Evolutionary conservation across 2,888 invertebrate genomes (phyloP).

Genomic region (Eucriotettix oculatus): DNA sequence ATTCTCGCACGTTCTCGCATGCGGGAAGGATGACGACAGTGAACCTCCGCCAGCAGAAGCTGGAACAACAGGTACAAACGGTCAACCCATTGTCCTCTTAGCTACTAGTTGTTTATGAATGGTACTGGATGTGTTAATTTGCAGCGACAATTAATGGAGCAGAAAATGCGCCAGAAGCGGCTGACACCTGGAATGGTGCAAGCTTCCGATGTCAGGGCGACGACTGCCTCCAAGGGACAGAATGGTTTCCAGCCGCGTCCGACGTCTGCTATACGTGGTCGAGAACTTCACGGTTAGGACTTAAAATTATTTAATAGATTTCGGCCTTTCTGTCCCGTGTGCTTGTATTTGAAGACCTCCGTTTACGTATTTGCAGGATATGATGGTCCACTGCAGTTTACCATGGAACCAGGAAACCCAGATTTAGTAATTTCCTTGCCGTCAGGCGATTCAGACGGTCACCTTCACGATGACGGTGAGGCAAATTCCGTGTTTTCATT

Average conservation of each 20-base stretch:
- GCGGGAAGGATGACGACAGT: slow-evolving; percentile 17
- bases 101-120: neutral
- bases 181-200: slow-evolving; percentile 75
- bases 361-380: slow-evolving; percentile 38
- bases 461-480: slow-evolving; percentile 36
- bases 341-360: neutral
- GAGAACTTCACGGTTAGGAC: slow-evolving; percentile 48
- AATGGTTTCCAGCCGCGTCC: slow-evolving; percentile 10
- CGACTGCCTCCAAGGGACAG: slow-evolving; percentile 11
- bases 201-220: slow-evolving; percentile 49
- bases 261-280: slow-evolving; percentile 20
- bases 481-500: slow-evolving; percentile 7
- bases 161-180: slow-evolving; percentile 74
- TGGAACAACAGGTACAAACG: slow-evolving; percentile 67
- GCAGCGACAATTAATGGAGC: slow-evolving; percentile 73
- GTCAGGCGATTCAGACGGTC: slow-evolving; percentile 31
- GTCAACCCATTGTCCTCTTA: neutral
- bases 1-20: too few relatives aligned
- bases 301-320: neutral
- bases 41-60: slow-evolving; percentile 60
- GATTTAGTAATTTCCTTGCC: slow-evolving; percentile 28
- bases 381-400: slow-evolving; percentile 76
- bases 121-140: neutral
- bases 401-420: slow-evolving; percentile 64
- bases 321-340: neutral